Conservation (phyloP, 2,888 invertebrate genomes). For the Drosophila rubida region DNA sequence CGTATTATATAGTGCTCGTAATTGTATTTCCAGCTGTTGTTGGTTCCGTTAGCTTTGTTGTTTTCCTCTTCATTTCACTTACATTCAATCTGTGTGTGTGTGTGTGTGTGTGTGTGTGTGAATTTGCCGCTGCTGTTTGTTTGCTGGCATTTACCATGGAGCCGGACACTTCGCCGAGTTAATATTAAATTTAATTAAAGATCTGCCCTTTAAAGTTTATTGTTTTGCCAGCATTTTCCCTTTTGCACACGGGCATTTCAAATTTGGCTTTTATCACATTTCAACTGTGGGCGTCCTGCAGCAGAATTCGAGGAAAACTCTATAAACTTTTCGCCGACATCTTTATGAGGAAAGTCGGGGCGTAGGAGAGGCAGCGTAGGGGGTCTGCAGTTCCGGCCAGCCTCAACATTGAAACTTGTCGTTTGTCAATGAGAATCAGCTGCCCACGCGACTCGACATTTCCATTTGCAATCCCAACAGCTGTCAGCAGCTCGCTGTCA, state of each 20-base stretch:
- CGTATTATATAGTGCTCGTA: constrained; percentile 24
- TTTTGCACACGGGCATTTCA: not conserved
- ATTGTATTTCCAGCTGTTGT: constrained; percentile 48
- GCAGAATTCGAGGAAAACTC: not conserved
- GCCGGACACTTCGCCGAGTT: constrained; percentile 5
- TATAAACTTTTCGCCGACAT: constrained; percentile 3
- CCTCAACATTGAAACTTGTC: constrained; percentile 32
- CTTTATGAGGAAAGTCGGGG: not conserved
- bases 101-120: no score
- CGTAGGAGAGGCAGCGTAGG: not conserved
- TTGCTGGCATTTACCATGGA: not conserved
- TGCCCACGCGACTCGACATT: constrained; percentile 39
- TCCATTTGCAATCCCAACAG: constrained; percentile 42
- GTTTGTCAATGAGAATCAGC: constrained; percentile 31
- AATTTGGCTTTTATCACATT: not conserved
- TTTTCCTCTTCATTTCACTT: constrained; percentile 55
- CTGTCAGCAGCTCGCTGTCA: constrained; percentile 59
- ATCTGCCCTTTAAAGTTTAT: constrained; percentile 32
- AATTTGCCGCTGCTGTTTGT: not conserved
- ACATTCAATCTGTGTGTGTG: constrained; percentile 15
- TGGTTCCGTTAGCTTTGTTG: constrained; percentile 42
- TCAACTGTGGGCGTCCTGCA: not conserved
- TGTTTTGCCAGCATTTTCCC: constrained; percentile 2
- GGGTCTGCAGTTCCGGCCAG: constrained; percentile 34
- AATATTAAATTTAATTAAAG: constrained; percentile 35